A percentile compares a stretch with the other conserved stretches of the same genome.
Conservation (phyloP, 2,797 vertebrate genomes). For the Chaunax sp. region DNA sequence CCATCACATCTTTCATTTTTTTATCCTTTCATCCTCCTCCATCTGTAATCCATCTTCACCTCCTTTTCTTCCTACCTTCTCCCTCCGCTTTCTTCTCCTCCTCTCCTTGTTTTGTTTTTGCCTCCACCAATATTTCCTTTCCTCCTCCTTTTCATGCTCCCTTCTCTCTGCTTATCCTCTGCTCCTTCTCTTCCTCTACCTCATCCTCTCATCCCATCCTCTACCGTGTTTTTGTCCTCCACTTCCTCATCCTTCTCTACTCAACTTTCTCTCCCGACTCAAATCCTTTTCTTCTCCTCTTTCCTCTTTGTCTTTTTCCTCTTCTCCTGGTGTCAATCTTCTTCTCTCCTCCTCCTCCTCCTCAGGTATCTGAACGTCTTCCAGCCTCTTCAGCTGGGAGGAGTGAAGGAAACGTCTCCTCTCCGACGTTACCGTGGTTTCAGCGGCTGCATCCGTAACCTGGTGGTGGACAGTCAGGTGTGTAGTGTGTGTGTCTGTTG, state of each 20-base stretch:
- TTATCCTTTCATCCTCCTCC: not conserved
- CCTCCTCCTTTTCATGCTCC: not conserved
- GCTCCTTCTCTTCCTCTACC: not conserved
- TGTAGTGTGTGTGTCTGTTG: slow-evolving; percentile 70
- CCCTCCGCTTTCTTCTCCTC: too few relatives aligned
- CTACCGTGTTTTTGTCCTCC: not conserved
- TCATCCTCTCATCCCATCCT: not conserved
- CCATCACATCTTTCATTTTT: too few relatives aligned
- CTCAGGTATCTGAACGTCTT: slow-evolving; percentile 85
- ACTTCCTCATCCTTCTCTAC: not conserved
- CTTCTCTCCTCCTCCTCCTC: slow-evolving; percentile 8
- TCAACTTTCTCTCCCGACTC: not conserved
- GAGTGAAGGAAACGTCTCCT: slow-evolving; percentile 83
- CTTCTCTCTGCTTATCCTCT: not conserved
- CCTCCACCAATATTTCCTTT: too few relatives aligned
- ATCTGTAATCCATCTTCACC: too few relatives aligned
- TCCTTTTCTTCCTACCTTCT: too few relatives aligned
- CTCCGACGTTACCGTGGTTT: slow-evolving; percentile 81
- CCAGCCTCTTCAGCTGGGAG: slow-evolving; percentile 91
- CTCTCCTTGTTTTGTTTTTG: too few relatives aligned
- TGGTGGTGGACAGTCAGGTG: slow-evolving; percentile 90
- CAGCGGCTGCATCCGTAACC: slow-evolving; percentile 88
- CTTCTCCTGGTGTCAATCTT: not conserved
- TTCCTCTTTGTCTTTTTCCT: not conserved
- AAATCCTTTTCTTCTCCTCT: not conserved